Evolutionary conservation across 2,113 vertebrate genomes (phyloP).

Genomic region (Nothocercus nigrocapillus): DNA sequence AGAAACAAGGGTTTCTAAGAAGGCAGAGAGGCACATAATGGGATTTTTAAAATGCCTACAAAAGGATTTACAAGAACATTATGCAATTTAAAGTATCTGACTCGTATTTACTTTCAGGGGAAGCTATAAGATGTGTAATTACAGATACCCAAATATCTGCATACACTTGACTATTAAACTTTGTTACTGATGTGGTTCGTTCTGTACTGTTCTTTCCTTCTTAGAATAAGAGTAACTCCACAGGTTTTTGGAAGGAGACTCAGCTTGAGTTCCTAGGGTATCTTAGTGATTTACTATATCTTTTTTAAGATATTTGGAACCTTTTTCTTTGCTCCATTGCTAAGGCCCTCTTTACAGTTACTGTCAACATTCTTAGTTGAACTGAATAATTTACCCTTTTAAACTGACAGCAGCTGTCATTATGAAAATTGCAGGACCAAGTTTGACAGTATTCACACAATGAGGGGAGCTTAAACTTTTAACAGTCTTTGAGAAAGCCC

Average conservation of each 20-base stretch:
- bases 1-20: neutral
- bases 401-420: conserved; percentile 77
- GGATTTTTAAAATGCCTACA: fast-evolving
- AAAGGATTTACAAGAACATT: fast-evolving
- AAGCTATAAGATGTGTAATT: too few relatives aligned
- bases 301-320: conserved; percentile 7
- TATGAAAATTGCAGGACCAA: conserved; percentile 69
- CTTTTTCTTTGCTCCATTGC: conserved; percentile 4
- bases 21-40: neutral
- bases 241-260: neutral
- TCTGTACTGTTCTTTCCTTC: neutral
- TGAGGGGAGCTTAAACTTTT: conserved; percentile 68
- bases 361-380: conserved; percentile 67
- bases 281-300: neutral
- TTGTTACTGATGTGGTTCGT: neutral
- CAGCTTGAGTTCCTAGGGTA: neutral
- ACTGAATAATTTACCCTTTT: conserved; percentile 71
- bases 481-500: conserved; percentile 64
- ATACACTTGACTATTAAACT: neutral
- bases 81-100: neutral
- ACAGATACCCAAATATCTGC: neutral
- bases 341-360: conserved; percentile 27
- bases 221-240: neutral
- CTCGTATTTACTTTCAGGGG: too few relatives aligned
- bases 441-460: conserved; percentile 71